Base-by-base conservation (phyloP, 92 coral and sea anemone species). In the Desmophyllum pertusum region DNA sequence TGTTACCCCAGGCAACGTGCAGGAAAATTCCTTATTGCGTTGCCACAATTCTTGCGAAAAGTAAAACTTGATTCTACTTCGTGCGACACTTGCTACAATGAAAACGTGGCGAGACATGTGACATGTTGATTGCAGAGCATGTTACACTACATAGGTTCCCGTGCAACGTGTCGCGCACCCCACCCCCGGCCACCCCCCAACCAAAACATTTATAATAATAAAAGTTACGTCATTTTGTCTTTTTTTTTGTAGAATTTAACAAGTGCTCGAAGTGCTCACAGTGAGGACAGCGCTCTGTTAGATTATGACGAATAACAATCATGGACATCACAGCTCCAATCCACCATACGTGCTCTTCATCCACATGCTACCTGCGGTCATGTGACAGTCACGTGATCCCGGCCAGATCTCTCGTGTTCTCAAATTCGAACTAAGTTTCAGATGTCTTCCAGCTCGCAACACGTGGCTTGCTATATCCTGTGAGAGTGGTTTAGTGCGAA, bases 241-340 rank as follows among this genome's bases (percentile, higher is more conserved):
- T n/a, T 39, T 57, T 3, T 73, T 57, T 61, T 79, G n/a, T n/a
- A 87, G 81, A 66, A 51, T 63, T 40, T 76, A 14, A 73, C 64
- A 50, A 83, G 87, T 76, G 79, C 78, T 48, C 73, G 84, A 7
- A 76, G 75, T 37, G 64, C 33, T 5, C 83, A 53, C 21, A 75
- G 81, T 76, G 91, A 83, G 39, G 91, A 83, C 73, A 88, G 82
- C 37, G 80, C 80, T 23, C 31, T 66, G 40, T 21, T 88, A 38
- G 91, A 88, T 37, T 79, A 67, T 43, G 91, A 83, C 14, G 87
- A 51, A 66, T 61, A 41, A 75, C 25, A 14, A 30, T 64, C 31
- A 36, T 63, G 18, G 31, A n/a, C 10, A 67, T 38, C 17, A 9
- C 23, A 23, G 21, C 67, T 76, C 50, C 50, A 13, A 1, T 31